Percentiles rank a stretch among this genome's conserved stretches.
Evolutionary conservation across 1,140 invertebrate genomes (phyloP).

Genomic region (Macrotrachela quadricornifera): DNA sequence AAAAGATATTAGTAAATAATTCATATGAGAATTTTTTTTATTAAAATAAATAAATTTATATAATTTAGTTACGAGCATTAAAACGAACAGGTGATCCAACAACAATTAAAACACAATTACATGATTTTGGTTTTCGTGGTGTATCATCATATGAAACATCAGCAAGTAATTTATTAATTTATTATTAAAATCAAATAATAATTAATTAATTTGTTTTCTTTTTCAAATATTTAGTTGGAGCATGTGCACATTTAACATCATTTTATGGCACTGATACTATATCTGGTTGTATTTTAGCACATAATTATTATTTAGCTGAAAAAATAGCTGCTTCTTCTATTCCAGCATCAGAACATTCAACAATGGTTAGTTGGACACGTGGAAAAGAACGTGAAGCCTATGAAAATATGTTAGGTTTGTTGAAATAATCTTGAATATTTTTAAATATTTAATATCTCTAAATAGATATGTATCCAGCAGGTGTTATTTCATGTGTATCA

Average conservation of each 20-base stretch:
- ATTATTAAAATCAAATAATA: not conserved
- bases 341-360: constrained; percentile 33
- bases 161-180: not conserved
- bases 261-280: constrained; percentile 34
- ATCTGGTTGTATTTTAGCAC: constrained; percentile 20
- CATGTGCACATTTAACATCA: constrained; percentile 32
- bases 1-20: constrained; percentile 23
- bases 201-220: constrained; percentile 10
- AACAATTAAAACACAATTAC: constrained; percentile 22
- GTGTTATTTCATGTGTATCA: constrained; percentile 29
- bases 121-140: constrained; percentile 34
- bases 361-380: constrained; percentile 33
- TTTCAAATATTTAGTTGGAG: constrained; percentile 31
- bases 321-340: constrained; percentile 29
- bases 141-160: constrained; percentile 23
- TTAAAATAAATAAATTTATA: too few relatives aligned
- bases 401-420: constrained; percentile 30
- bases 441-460: too few relatives aligned
- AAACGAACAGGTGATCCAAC: constrained; percentile 26
- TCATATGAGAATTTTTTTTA: too few relatives aligned
- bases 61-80: constrained; percentile 14
- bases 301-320: constrained; percentile 24
- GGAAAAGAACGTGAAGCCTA: constrained; percentile 29
- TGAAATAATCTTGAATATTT: constrained; percentile 15
- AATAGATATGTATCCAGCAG: not conserved